A percentile compares a stretch with the other conserved stretches of the same genome.
These are phyloP conservation scores for Ptychoptera albimana DNA, from an alignment of 2,888 invertebrate genomes.

Conservation along the genomic window DNA sequence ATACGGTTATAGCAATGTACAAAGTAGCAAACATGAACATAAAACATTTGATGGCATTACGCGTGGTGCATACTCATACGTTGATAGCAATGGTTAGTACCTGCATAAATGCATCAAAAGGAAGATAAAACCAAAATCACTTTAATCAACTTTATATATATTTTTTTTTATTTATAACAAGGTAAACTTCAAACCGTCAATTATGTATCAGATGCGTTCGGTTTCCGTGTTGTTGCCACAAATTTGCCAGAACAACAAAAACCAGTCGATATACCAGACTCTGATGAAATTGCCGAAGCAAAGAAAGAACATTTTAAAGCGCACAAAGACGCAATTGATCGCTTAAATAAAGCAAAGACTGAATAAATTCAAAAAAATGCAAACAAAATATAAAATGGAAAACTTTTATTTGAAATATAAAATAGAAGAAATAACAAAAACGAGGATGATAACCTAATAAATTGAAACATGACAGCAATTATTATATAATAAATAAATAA, in stretches of 20 bases:
- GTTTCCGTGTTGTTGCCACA: conserved; percentile 37
- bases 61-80: conserved; percentile 36
- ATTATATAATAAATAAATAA: too few relatives aligned
- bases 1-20: conserved; percentile 37
- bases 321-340: conserved; percentile 11
- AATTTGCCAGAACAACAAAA: conserved; percentile 28
- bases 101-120: conserved; percentile 11
- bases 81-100: conserved; percentile 37
- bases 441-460: too few relatives aligned
- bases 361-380: too few relatives aligned
- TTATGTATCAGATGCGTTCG: conserved; percentile 33
- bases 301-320: conserved; percentile 12
- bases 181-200: conserved; percentile 30
- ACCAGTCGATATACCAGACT: conserved; percentile 10
- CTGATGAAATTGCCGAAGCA: conserved; percentile 10
- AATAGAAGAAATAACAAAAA: too few relatives aligned
- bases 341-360: not conserved
- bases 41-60: conserved; percentile 34
- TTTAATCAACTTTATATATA: too few relatives aligned
- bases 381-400: too few relatives aligned
- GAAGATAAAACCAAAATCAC: too few relatives aligned
- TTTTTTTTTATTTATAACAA: too few relatives aligned
- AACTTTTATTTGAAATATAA: too few relatives aligned
- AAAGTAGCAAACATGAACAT: conserved; percentile 36
- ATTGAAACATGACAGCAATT: too few relatives aligned